Conservation (phyloP, 2,888 invertebrate species). For the Caprella mutica region DNA sequence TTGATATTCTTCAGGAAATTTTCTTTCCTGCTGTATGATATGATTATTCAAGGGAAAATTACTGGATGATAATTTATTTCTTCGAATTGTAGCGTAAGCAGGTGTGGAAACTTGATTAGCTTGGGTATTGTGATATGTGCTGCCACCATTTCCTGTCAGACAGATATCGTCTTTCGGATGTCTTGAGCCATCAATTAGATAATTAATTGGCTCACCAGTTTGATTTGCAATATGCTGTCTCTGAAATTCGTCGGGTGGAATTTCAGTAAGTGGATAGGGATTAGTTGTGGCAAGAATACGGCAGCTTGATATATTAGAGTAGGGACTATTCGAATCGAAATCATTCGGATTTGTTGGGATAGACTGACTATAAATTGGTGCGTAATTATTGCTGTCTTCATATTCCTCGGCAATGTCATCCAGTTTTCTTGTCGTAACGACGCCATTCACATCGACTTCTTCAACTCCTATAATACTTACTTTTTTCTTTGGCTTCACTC, state of each 20-base stretch:
- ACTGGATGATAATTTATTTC: background rate
- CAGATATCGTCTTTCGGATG: slow-evolving; percentile 5
- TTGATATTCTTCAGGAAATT: slow-evolving; percentile 27
- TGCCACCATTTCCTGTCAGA: background rate
- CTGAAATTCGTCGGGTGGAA: slow-evolving; percentile 12
- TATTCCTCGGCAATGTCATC: slow-evolving; percentile 31
- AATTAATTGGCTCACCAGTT: background rate
- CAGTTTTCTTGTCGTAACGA: slow-evolving; percentile 20
- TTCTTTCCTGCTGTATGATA: slow-evolving; percentile 22
- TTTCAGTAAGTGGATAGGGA: slow-evolving; percentile 22
- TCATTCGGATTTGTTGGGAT: slow-evolving; percentile 10
- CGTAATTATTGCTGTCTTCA: slow-evolving; percentile 28
- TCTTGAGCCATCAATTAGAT: background rate
- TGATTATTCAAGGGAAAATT: too few relatives aligned
- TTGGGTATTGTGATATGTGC: background rate
- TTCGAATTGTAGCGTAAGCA: slow-evolving; percentile 9
- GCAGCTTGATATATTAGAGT: slow-evolving; percentile 9
- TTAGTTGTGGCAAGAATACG: slow-evolving; percentile 15
- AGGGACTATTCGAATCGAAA: slow-evolving; percentile 14
- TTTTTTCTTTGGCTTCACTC: slow-evolving; percentile 26
- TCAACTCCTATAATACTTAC: slow-evolving; percentile 30
- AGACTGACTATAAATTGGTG: too few relatives aligned
- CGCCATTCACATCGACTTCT: slow-evolving; percentile 27
- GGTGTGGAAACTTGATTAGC: slow-evolving; percentile 3
- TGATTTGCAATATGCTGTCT: background rate